Conservation (phyloP, 2,888 invertebrate genomes). For the Myopa testacea region DNA sequence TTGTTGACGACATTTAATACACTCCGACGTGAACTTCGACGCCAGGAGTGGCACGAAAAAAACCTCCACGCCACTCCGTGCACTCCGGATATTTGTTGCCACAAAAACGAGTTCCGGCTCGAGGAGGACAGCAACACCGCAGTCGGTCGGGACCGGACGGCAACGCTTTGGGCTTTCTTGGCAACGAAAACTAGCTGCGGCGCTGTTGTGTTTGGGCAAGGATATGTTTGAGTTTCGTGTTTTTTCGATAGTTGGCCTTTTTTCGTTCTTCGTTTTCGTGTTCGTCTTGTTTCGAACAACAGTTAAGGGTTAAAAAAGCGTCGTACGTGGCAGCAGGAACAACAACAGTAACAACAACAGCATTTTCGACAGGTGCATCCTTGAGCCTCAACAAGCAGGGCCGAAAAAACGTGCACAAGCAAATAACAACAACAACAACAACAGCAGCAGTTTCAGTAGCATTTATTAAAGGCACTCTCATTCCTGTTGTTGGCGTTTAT, state of each 20-base stretch:
- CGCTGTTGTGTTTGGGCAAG: no score
- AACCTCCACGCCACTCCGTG: neutral
- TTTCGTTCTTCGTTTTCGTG: neutral
- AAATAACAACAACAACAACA: constrained; percentile 23
- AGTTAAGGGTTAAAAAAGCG: constrained; percentile 36
- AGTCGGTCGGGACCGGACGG: neutral
- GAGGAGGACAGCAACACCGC: neutral
- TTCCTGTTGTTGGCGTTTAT: constrained; percentile 10
- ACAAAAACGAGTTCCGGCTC: constrained; percentile 27
- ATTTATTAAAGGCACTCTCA: no score
- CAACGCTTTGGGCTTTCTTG: neutral
- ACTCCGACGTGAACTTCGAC: neutral
- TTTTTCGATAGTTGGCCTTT: neutral
- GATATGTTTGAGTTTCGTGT: no score
- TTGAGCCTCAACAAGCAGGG: constrained; percentile 36
- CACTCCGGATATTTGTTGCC: constrained; percentile 23
- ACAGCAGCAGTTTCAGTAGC: constrained; percentile 1
- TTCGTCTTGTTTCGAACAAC: constrained; percentile 6
- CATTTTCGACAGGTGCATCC: constrained; percentile 61
- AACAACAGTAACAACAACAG: constrained; percentile 33
- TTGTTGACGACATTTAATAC: constrained; percentile 34
- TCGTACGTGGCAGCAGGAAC: constrained; percentile 16
- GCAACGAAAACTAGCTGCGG: neutral
- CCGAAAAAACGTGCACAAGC: constrained; percentile 19
- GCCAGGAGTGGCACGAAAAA: constrained; percentile 15